These are phyloP conservation scores for Bombus sibiricus DNA, from an alignment of 1,140 invertebrate species.

Conservation along the genomic window DNA sequence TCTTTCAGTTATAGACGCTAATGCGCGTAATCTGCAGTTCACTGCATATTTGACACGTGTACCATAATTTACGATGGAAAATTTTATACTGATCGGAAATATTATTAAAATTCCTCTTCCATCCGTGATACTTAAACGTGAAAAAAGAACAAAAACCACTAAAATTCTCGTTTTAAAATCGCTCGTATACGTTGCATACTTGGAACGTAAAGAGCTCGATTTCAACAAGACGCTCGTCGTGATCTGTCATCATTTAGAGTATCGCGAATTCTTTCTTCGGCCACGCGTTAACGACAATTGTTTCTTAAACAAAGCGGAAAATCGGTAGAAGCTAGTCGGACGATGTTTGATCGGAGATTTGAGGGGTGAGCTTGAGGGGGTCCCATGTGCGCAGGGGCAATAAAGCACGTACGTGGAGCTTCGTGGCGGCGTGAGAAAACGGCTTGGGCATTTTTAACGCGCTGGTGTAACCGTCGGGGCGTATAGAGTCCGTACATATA, in stretches of 20 bases:
- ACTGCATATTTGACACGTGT: neutral
- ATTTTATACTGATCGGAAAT: neutral
- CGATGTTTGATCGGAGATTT: neutral
- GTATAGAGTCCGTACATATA: conserved; percentile 24
- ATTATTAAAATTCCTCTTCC: neutral
- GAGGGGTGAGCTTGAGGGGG: neutral
- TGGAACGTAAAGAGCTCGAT: no score
- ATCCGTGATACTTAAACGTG: no score
- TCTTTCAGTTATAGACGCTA: no score
- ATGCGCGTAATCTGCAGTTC: neutral
- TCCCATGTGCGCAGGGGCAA: neutral
- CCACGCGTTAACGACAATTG: no score
- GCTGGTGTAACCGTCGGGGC: conserved; percentile 42
- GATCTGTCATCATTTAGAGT: no score
- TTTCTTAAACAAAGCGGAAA: neutral
- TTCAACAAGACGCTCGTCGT: no score
- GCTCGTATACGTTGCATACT: no score
- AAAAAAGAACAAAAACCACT: no score
- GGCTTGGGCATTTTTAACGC: conserved; percentile 59
- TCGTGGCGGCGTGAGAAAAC: conserved; percentile 61
- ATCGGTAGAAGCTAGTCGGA: neutral
- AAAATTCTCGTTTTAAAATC: no score
- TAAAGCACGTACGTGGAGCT: conserved; percentile 53
- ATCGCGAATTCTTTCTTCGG: no score
- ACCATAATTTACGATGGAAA: neutral